Evolutionary conservation across 2,797 vertebrate species (phyloP).

Genomic region (Micropoecilia bifurca): DNA sequence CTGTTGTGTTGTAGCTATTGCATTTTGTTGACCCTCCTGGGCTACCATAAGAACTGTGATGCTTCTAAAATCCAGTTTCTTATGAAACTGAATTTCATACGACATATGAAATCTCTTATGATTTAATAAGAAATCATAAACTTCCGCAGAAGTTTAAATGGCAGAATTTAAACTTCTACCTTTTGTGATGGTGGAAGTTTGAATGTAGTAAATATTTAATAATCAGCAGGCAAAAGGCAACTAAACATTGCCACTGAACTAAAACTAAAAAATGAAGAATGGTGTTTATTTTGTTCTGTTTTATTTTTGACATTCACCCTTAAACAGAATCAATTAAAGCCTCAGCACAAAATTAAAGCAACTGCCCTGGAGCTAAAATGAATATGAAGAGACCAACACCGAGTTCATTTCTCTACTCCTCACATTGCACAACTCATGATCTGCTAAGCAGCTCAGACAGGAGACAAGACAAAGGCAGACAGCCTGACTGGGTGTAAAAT

Average conservation of each 20-base stretch:
- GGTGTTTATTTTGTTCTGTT: background rate
- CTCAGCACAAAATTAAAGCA: conserved; percentile 13
- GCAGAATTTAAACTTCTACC: background rate
- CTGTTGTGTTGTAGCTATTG: background rate
- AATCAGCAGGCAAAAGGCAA: background rate
- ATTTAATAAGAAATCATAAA: no score
- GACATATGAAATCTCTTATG: no score
- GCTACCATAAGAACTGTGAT: background rate
- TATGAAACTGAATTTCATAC: no score
- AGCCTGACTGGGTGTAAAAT: background rate
- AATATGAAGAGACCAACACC: conserved; percentile 4
- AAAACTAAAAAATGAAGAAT: background rate
- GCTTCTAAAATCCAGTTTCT: background rate
- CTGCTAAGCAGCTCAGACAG: conserved; percentile 7
- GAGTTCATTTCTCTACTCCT: conserved; percentile 7
- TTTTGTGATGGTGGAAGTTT: no score
- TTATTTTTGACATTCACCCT: conserved; percentile 1
- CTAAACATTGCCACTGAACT: background rate
- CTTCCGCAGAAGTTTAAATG: no score
- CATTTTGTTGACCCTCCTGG: background rate
- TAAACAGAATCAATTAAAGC: conserved; percentile 21
- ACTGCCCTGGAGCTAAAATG: conserved; percentile 11
- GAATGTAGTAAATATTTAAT: background rate
- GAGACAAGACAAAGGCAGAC: background rate
- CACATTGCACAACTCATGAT: conserved; percentile 14